A percentile compares a stretch with the other conserved stretches of the same genome.
Evolutionary conservation across 2,888 invertebrate species (phyloP).

Genomic region (Creontiades dilutus): DNA sequence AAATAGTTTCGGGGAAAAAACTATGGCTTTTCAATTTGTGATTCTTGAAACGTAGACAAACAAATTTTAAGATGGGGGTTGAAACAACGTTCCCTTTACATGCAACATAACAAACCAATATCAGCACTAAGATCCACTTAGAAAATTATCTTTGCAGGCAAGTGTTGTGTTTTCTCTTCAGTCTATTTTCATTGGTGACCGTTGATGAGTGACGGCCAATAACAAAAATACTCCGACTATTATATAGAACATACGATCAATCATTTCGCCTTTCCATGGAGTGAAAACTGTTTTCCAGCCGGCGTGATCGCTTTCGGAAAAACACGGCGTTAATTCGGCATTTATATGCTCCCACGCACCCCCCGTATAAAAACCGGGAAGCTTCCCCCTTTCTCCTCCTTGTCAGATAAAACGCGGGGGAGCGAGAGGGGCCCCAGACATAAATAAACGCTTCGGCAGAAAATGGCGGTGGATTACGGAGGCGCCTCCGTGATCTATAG

Average conservation of each 20-base stretch:
- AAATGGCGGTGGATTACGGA: constrained; percentile 26
- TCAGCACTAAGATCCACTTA: too few relatives aligned
- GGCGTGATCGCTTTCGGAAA: neutral
- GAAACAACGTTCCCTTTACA: too few relatives aligned
- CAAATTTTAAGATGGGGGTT: too few relatives aligned
- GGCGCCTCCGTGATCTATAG: constrained; percentile 28
- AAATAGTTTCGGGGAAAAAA: too few relatives aligned
- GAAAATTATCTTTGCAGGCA: too few relatives aligned
- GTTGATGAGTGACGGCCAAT: too few relatives aligned
- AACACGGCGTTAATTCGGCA: neutral
- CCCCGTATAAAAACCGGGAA: constrained; percentile 6
- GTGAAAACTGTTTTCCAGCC: neutral
- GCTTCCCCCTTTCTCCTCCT: neutral
- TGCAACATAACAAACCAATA: too few relatives aligned
- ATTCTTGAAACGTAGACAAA: too few relatives aligned
- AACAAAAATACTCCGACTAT: too few relatives aligned
- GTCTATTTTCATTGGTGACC: too few relatives aligned
- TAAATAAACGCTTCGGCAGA: constrained; percentile 8
- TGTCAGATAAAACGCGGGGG: neutral
- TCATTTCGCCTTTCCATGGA: neutral
- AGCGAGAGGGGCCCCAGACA: neutral
- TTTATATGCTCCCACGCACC: constrained; percentile 7
- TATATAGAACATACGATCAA: neutral
- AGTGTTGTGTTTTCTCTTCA: too few relatives aligned
- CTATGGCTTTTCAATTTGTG: too few relatives aligned